phyloP scores from a whole-genome alignment of 2,888 invertebrate species.

The Himalopsyche anomala region DNA sequence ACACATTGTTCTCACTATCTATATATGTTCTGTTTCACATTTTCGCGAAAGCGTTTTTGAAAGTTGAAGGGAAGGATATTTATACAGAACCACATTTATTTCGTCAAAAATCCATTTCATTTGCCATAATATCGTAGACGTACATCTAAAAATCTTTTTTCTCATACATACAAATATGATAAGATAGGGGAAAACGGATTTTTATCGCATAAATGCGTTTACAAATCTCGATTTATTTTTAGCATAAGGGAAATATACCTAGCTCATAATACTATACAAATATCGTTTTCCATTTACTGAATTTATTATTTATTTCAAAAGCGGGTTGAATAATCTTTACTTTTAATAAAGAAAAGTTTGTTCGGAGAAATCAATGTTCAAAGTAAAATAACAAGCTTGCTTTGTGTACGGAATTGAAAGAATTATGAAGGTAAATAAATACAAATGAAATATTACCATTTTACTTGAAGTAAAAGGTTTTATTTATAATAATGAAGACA shows the following conservation, averaged over 20 bases:
- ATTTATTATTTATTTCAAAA: background rate
- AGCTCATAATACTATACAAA: background rate
- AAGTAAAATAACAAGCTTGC: too few relatives aligned
- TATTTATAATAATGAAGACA: too few relatives aligned
- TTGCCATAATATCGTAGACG: constrained; percentile 4
- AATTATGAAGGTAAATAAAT: too few relatives aligned
- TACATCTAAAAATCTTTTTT: constrained; percentile 7
- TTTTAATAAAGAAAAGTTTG: too few relatives aligned
- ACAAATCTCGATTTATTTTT: constrained; percentile 26
- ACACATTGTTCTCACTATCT: background rate
- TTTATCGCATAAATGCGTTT: constrained; percentile 30
- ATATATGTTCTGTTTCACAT: background rate
- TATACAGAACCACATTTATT: background rate
- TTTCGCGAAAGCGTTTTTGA: background rate
- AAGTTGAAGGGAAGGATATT: background rate
- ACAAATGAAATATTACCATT: too few relatives aligned
- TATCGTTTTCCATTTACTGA: constrained; percentile 20
- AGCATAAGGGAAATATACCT: background rate
- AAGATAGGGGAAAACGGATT: background rate
- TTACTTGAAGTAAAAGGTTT: too few relatives aligned
- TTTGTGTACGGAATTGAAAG: too few relatives aligned
- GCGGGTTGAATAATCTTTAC: too few relatives aligned
- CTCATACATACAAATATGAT: background rate
- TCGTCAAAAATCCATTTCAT: background rate
- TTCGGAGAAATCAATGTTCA: too few relatives aligned